A percentile compares a stretch with the other conserved stretches of the same genome.
Conservation (phyloP, 2,797 vertebrate genomes). For the Sandelia bainsii region DNA sequence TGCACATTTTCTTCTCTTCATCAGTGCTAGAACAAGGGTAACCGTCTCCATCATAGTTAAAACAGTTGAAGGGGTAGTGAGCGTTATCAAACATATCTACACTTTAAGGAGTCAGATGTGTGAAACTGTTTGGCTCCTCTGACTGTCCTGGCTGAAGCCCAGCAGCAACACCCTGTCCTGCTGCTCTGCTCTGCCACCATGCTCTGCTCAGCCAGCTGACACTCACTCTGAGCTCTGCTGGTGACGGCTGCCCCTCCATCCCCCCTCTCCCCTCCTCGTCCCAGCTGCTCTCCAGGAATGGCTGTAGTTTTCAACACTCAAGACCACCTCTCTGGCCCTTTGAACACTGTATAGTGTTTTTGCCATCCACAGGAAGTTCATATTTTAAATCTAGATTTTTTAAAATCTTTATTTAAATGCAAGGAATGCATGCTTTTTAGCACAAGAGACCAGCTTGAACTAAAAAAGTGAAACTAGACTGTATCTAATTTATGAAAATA, state of each 20-base stretch:
- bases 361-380: background rate
- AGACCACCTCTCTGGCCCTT: conserved; percentile 18
- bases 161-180: conserved; percentile 64
- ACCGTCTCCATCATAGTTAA: conserved; percentile 96
- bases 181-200: conserved; percentile 67
- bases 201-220: conserved; percentile 64
- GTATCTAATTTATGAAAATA: background rate
- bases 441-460: background rate
- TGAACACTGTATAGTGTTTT: background rate
- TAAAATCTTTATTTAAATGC: background rate
- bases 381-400: background rate
- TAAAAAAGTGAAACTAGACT: background rate
- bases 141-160: conserved; percentile 51
- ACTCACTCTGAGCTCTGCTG: conserved; percentile 62
- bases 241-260: conserved; percentile 45
- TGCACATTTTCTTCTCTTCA: conserved; percentile 92
- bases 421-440: background rate
- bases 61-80: conserved; percentile 98
- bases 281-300: conserved; percentile 47
- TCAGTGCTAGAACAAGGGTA: conserved; percentile 92
- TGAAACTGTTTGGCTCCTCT: conserved; percentile 26
- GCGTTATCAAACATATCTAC: conserved; percentile 94
- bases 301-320: conserved; percentile 13
- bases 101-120: conserved; percentile 35
- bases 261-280: conserved; percentile 22